Base-by-base conservation (phyloP, 1,140 invertebrate genomes). In the Leptinotarsa lineolata region DNA sequence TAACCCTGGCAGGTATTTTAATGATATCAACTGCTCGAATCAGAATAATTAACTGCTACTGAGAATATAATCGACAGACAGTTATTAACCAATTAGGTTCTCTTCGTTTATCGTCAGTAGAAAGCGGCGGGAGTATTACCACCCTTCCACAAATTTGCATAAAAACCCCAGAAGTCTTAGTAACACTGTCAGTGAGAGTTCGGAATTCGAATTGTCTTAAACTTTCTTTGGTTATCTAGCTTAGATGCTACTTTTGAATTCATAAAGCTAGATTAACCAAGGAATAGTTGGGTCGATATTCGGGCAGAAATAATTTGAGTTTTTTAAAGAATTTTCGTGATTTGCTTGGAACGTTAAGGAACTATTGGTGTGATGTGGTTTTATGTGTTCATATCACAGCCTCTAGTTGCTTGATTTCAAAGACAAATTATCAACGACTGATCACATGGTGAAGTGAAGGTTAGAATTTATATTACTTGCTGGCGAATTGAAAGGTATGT, bases 251-350 rank as follows among this genome's bases (percentile, higher is more conserved):
- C 78, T 77, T 76, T 78, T 66, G 74, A 71, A 80, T 44, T 86
- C 88, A 89, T 90, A 89, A 90, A 90, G 89, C 89, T 89, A 88
- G 85, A 86, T 86, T 81, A 85, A 89, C 83, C 86, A 87, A 86
- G 84, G 87, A 83, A 85, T 84, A 81, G 84, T 85, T 81, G 81
- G 67, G 48, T 72, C 72, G 77, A 77, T 74, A 45, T 39, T n/a
- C 5, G 4, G 13, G 2, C 48, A 13, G 48, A 13, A n/a, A 4
- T n/a, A 30, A 11, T 54, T 54, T 6, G 48, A 45, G 71, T 68
- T 59, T 44, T 18, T 18, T 66, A 6, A 39, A 44, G 16, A 66
- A 39, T 1, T 18, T n/a, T n/a, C n/a, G 39, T 13, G n/a, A 66
- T 66, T 66, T 66, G 22, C 67, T 54, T 67, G 46, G 74, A 59